Base-by-base conservation (phyloP, 2,888 invertebrate species). In the Seira musarum region DNA sequence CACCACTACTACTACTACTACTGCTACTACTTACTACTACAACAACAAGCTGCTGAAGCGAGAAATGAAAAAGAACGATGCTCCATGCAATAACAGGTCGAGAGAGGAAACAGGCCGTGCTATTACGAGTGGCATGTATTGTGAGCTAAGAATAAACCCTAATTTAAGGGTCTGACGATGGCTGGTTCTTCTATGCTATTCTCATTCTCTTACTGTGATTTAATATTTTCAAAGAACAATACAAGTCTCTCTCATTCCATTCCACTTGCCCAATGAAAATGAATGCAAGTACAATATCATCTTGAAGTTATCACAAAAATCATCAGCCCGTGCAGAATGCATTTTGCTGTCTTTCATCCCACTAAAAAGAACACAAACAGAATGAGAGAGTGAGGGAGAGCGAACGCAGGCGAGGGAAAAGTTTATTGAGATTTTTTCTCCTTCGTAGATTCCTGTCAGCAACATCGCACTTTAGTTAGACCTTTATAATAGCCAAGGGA, bases 251-350 rank as follows among this genome's bases (percentile, higher is more conserved):
- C 30, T 30, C 30, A 30, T 30, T 30, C 30, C 68, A 61, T 68
- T 75, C 46, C 68, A 60, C 46, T 61, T 15, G 24, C 75, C 60
- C 25, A 25, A 61, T 75, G 66, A 74, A 67, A 67, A 66, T 75
- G 46, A 46, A 75, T 61, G 67, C 49, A 25, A 40, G 67, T 46
- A 71, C 22, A 30, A 30, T 30, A 30, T 61, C 67, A 75, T 75
- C 46, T 75, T 60, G 35, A 67, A 68, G 75, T 75, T 60, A 68
- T 75, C 68, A 75, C 61, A 35, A 24, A 30, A 75, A 66, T 74
- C 66, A 72, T 49, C 46, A 66, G 57, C 60, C 35, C 65, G 66
- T 74, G 24, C 30, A 60, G 66, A 74, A 74, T 74, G 30, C 60
- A 74, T 74, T 19, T 15, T 30, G 35, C 19, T 25, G 49, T 57